Evolutionary conservation across 2,113 vertebrate genomes (phyloP).

Genomic region (Osmerus mordax): DNA sequence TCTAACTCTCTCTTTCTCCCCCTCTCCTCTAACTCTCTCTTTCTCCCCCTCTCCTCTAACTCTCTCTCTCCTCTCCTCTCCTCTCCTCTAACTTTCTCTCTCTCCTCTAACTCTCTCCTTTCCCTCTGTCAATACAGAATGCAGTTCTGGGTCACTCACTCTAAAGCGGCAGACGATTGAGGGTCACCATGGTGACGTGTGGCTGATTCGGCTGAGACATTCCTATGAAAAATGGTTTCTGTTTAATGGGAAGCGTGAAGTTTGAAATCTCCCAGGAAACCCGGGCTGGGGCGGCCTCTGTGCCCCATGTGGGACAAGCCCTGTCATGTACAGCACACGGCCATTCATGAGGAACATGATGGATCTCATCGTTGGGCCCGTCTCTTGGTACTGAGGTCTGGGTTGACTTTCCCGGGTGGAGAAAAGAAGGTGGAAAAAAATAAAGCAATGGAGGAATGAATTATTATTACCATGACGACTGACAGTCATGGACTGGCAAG

Average conservation of each 20-base stretch:
- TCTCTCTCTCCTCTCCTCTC: no score
- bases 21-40: background rate
- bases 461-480: constrained; percentile 55
- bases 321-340: constrained; percentile 38
- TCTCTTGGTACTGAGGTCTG: constrained; percentile 27
- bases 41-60: no score
- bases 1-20: background rate
- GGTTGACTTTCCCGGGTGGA: constrained; percentile 22
- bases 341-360: constrained; percentile 44
- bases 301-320: constrained; percentile 26
- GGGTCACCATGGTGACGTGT: constrained; percentile 23
- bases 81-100: background rate
- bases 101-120: background rate
- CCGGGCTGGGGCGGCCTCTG: constrained; percentile 20
- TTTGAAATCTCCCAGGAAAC: constrained; percentile 37
- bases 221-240: constrained; percentile 41
- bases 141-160: constrained; percentile 18
- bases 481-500: constrained; percentile 59
- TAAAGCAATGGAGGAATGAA: constrained; percentile 43
- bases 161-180: constrained; percentile 25
- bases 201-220: constrained; percentile 26
- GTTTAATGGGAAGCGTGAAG: constrained; percentile 41
- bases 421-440: constrained; percentile 28
- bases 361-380: constrained; percentile 42
- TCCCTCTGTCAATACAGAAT: constrained; percentile 3